Base-by-base conservation (phyloP, 2,113 vertebrate genomes). In the Morone chrysops region DNA sequence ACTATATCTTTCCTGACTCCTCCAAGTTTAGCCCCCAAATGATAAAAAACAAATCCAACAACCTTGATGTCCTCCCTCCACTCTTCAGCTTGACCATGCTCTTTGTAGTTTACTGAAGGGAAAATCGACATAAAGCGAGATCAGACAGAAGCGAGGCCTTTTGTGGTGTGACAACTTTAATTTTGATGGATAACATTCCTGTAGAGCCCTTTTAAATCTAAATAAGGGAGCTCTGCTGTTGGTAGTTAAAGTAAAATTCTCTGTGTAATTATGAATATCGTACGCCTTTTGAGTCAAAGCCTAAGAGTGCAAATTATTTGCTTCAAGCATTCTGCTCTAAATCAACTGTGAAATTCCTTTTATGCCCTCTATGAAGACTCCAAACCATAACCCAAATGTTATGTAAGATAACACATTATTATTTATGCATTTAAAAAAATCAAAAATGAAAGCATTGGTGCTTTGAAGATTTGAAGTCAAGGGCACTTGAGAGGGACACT, bases 51-150 rank as follows among this genome's bases (percentile, higher is more conserved):
- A 36, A 59, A 57, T 43, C 61, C 66, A 69, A 68, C 84, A 78
- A 85, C 89, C 87, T 91, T 83, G 84, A 88, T 81, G 80, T 88
- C 76, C 70, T 79, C 78, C 63, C 47, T 67, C 53, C 41, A 4
- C 77, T 79, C 71, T 59, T 80, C 84, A 57, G 76, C 68, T 77
- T 80, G 82, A 78, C 77, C 79, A 13, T 47, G 65, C 71, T 83
- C 84, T 90, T 84, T 90, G 87, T 89, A 86, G 72, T 89, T 75
- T 1, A 57, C 53, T 75, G 78, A 85, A 8, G 31, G 45, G 70
- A 67, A 82, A 88, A 86, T 78, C 67, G 13, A 86, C 75, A 65
- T 22, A 51, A 31, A 65, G 79, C 51, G 4, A 53, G 74, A 86
- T 86, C 75, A 82, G 61, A 69, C 53, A 17, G 18, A 51, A 17